Conservation (phyloP, 2,888 invertebrate species). For the Platycheirus rosarum region DNA sequence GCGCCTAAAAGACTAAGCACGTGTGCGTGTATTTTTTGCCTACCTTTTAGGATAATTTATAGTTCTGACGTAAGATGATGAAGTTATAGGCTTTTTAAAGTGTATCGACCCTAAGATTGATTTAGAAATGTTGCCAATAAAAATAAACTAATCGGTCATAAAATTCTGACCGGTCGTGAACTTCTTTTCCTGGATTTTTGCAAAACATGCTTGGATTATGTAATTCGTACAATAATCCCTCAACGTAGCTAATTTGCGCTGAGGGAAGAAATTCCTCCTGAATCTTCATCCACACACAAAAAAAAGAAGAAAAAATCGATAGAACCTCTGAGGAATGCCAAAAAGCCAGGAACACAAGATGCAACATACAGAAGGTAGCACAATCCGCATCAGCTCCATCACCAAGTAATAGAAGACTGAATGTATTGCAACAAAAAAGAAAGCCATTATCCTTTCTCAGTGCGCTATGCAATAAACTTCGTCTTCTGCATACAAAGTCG, state of each 20-base stretch:
- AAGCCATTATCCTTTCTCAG: slow-evolving; percentile 25
- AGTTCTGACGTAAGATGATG: slow-evolving; percentile 37
- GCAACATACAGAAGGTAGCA: slow-evolving; percentile 4
- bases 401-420: slow-evolving; percentile 1
- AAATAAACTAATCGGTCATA: too few species aligned
- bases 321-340: neutral
- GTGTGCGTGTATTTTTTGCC: slow-evolving; percentile 10
- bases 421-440: slow-evolving; percentile 4
- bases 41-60: slow-evolving; percentile 35
- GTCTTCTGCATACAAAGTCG: slow-evolving; percentile 26
- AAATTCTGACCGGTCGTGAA: neutral
- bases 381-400: slow-evolving; percentile 6
- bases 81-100: neutral
- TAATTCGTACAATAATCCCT: neutral
- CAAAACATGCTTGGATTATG: neutral
- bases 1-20: neutral
- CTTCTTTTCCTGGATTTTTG: neutral
- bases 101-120: slow-evolving; percentile 1
- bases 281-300: neutral
- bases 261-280: neutral
- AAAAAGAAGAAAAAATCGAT: slow-evolving; percentile 1
- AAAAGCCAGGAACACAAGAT: slow-evolving; percentile 7
- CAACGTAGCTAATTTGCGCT: neutral
- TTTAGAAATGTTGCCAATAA: neutral
- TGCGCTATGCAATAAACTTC: slow-evolving; percentile 38